These are phyloP conservation scores for Glossophaga mutica DNA, from an alignment of 2,797 vertebrate genomes.

Conservation along the genomic window DNA sequence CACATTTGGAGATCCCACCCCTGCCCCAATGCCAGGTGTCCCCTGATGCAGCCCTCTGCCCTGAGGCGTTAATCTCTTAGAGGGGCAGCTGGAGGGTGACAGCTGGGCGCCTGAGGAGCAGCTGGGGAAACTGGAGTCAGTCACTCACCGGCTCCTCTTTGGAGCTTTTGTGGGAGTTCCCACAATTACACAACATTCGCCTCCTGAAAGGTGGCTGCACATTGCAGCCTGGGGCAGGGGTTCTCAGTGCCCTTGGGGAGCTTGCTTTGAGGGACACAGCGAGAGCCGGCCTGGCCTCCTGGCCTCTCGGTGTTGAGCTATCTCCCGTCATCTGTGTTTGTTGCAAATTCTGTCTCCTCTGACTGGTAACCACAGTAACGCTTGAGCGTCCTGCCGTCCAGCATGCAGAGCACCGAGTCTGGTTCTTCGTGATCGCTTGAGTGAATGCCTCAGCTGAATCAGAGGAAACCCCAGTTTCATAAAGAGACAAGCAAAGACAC, in stretches of 20 bases:
- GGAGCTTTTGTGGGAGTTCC: neutral
- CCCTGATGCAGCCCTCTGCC: neutral
- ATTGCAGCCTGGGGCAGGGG: neutral
- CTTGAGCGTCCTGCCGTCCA: neutral
- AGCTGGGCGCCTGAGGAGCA: too few relatives aligned
- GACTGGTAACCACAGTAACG: neutral
- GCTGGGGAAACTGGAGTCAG: neutral
- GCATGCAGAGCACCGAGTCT: too few relatives aligned
- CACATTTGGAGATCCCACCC: neutral
- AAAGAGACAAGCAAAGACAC: neutral
- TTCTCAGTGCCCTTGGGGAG: neutral
- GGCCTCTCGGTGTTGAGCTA: neutral
- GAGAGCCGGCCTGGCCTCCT: neutral
- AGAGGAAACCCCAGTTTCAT: neutral
- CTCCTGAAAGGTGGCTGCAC: neutral
- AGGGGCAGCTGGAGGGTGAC: neutral
- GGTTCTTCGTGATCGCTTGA: accelerated
- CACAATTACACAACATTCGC: accelerated
- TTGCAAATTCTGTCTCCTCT: neutral
- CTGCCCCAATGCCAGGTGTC: too few relatives aligned
- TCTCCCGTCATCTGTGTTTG: neutral
- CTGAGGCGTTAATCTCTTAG: neutral
- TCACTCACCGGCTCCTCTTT: neutral
- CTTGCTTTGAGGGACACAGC: neutral
- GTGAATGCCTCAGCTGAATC: neutral